Conservation (phyloP, 2,797 vertebrate species). For the Leucoraja ocellata region DNA sequence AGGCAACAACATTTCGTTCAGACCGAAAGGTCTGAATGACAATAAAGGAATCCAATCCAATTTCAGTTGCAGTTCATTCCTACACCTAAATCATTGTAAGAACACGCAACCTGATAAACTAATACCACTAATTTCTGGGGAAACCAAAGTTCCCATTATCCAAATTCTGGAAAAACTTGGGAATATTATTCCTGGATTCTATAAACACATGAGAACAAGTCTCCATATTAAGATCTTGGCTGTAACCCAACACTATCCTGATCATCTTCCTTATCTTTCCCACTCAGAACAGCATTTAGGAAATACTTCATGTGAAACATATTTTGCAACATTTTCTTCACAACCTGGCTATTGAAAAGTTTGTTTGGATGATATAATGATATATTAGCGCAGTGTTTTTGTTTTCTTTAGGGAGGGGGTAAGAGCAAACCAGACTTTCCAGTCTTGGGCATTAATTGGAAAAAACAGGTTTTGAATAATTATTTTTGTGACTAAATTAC, state of each 20-base stretch:
- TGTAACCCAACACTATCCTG: neutral
- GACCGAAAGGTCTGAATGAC: no score
- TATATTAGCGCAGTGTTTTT: constrained; percentile 29
- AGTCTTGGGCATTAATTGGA: constrained; percentile 34
- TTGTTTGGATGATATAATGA: constrained; percentile 35
- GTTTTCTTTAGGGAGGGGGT: constrained; percentile 15
- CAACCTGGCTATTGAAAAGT: constrained; percentile 28
- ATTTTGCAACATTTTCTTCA: constrained; percentile 10
- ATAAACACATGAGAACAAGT: neutral
- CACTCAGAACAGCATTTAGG: neutral
- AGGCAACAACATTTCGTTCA: no score
- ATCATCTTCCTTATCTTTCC: neutral
- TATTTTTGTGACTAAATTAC: constrained; percentile 37
- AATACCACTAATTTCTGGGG: neutral
- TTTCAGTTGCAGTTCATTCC: no score
- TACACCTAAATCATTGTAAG: neutral
- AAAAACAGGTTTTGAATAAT: constrained; percentile 36
- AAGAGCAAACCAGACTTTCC: constrained; percentile 26
- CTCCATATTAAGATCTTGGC: no score
- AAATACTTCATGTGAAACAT: neutral
- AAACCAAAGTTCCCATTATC: neutral
- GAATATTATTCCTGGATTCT: neutral
- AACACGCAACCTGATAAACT: neutral
- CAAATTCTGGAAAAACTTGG: constrained; percentile 18
- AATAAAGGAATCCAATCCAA: no score